Base-by-base conservation (phyloP, 2,113 vertebrate genomes). In the Notothenia coriiceps region DNA sequence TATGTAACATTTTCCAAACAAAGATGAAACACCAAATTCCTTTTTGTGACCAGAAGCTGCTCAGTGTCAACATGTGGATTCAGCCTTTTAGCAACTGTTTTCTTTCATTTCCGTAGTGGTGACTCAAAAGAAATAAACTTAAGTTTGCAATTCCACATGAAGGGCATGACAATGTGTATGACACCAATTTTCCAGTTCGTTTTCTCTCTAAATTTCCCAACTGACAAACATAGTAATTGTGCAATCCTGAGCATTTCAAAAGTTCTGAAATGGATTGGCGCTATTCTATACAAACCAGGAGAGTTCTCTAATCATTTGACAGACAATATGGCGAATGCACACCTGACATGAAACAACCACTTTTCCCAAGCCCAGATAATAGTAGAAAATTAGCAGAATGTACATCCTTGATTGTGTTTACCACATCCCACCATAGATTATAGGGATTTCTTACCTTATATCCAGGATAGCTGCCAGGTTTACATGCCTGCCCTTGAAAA, bases 111-210 rank as follows among this genome's bases (percentile, higher is more conserved):
- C 43, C 35, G 6, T 7, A 73, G 60, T 25, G 74, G 74, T 70
- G 56, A 84, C 70, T 86, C 49, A 54, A 51, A 85, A 35, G 80
- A 54, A 33, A 72, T 72, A 78, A 87, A 80, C 49, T 35, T 40
- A 47, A 54, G 49, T 49, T 60, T 50, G 60, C 61, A 69, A 74
- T 5, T 56, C 84, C 79, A 69, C 70, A 85, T 79, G 57, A 56
- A 78, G 29, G 62, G 66, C 35, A 73, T 52, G 66, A 61, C 85
- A 83, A 77, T 85, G 73, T 59, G 52, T 25, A 33, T 83, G 64
- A 83, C 77, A 83, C 52, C 61, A 74, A 62, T 82, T 85, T 90
- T 91, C 86, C 86, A 88, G 47, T 68, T 80, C 20, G 75, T 87
- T 80, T 60, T 82, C 60, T 66, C 60, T 66, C 59, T 43, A 33